Evolutionary conservation across 1,140 invertebrate genomes (phyloP), one percentile per base, ranked within the genome.

Genomic region (Drosophila carrolli): DNA sequence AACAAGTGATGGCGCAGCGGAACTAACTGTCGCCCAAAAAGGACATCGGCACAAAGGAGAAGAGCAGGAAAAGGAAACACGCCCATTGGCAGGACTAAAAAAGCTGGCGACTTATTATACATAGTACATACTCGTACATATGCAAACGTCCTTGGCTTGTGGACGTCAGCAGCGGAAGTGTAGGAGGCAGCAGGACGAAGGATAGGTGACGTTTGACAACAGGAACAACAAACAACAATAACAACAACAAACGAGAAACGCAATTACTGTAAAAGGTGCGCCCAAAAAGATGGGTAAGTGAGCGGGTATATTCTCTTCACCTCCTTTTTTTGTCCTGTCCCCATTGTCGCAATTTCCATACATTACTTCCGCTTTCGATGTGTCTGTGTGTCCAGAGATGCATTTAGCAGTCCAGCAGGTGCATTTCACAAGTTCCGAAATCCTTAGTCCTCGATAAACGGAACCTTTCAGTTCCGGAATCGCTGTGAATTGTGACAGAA

Each of bases 241-340:
- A 46, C 46, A 14, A 14, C 13, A 19, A 55, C 59, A 75, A 47
- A 48, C 56, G 75, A 70, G 48, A 48, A 76, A 67, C 53, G 70
- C 56, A 83, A 73, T 75, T 75, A 66, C 16, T 38, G 73, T 66
- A 68, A 67, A 85, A 56, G 78, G 74, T 81, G 82, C 75, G 78
- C 78, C 78, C 68, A 46, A 77, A 78, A 88, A 81, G 78, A 86
- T 86, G 82, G 82, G 82, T 86, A 86, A 86, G 82, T 86, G 71
- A 58, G 82, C 50, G 35, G 66, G 23, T 19, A 14, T 14, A 50
- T n/a, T 50, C 41, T 32, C 11, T 16, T 46, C 11, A 14, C 23
- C 9, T 59, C 19, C 27, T 27, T n/a, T 9, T 55, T 46, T 37
- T 48, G 16, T 70, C 9, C 32, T 48, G 23, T 70, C 9, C 32